Evolutionary conservation across 2,113 vertebrate species (phyloP).

Genomic region (Casuarius casuarius): DNA sequence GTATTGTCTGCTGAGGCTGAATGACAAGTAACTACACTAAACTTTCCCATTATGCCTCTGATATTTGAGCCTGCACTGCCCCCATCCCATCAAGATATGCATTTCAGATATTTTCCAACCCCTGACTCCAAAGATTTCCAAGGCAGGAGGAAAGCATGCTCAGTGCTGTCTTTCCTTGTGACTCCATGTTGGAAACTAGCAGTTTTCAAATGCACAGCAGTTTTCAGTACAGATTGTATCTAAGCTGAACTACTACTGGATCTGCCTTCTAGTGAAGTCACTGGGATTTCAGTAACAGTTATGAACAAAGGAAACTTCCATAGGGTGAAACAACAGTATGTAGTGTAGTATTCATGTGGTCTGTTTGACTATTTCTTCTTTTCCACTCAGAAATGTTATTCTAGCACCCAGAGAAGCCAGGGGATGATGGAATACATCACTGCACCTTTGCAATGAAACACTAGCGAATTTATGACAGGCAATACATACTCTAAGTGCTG

Average conservation of each 20-base stretch:
- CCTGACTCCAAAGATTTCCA: background rate
- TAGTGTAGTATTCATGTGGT: rapidly evolving
- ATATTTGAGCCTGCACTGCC: background rate
- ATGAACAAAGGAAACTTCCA: background rate
- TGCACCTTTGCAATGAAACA: background rate
- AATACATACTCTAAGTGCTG: background rate
- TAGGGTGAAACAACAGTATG: background rate
- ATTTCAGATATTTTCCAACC: constrained; percentile 19
- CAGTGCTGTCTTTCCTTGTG: background rate
- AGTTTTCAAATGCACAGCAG: background rate
- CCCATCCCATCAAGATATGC: background rate
- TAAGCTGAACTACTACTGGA: background rate
- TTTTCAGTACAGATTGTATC: background rate
- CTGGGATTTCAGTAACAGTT: background rate
- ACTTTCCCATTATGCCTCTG: background rate
- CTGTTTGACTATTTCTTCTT: background rate
- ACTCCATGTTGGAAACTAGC: background rate
- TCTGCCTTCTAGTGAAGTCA: background rate
- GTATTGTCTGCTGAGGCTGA: background rate
- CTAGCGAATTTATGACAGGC: background rate
- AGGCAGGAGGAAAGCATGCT: background rate
- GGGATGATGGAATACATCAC: background rate
- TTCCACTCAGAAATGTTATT: background rate
- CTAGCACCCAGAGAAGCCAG: background rate
- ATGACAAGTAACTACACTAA: background rate